Conservation (phyloP, 2,888 invertebrate species). For the Dioctria rufipes region DNA sequence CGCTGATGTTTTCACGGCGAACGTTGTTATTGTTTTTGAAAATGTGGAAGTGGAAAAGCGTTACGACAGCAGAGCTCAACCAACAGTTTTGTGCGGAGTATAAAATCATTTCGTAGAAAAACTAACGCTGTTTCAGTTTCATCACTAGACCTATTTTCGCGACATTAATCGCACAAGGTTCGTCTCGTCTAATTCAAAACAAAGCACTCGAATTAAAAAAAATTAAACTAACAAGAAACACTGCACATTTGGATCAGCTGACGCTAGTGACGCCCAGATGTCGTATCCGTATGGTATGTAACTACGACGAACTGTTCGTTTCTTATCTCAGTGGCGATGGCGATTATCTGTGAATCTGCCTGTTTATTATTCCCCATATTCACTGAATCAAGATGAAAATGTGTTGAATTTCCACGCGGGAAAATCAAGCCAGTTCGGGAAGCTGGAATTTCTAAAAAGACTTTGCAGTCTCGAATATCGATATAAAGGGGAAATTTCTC, state of each 20-base stretch:
- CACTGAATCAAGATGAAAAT: not conserved
- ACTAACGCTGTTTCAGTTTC: no score
- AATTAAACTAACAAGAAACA: not conserved
- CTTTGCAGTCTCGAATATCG: not conserved
- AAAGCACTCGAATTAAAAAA: constrained; percentile 13
- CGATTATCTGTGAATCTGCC: not conserved
- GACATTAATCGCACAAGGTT: constrained; percentile 21
- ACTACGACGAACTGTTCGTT: constrained; percentile 14
- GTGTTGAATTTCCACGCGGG: constrained; percentile 43
- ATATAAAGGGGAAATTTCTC: constrained; percentile 20
- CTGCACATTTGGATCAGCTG: constrained; percentile 28
- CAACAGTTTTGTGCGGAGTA: not conserved
- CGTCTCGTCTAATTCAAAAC: no score
- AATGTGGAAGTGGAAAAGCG: not conserved
- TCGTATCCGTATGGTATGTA: constrained; percentile 31
- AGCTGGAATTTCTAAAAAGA: not conserved
- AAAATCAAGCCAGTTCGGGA: constrained; percentile 10
- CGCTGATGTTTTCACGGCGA: no score
- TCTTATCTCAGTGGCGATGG: constrained; percentile 21
- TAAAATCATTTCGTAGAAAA: not conserved
- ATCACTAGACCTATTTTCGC: no score
- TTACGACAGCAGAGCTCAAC: not conserved
- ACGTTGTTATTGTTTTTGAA: not conserved
- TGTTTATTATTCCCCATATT: constrained; percentile 24
- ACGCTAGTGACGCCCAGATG: constrained; percentile 49